A percentile compares a stretch with the other conserved stretches of the same genome.
phyloP scores from a whole-genome alignment of 2,797 vertebrate genomes.

The Sarcophilus harrisii region DNA sequence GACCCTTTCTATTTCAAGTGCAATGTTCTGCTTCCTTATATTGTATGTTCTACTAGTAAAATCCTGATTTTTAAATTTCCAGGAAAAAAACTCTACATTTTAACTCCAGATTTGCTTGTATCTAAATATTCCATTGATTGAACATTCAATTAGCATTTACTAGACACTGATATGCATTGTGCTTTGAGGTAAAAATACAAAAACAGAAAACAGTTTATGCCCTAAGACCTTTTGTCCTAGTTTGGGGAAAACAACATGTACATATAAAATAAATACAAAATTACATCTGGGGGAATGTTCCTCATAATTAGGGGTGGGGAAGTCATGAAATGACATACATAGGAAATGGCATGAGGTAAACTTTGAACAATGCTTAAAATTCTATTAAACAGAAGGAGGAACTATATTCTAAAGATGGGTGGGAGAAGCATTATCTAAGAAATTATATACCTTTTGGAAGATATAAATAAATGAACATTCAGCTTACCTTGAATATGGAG shows the following conservation, averaged over 20 bases:
- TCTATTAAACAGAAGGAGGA: not conserved
- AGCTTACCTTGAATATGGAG: not conserved
- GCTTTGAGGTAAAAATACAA: not conserved
- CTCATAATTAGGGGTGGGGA: not conserved
- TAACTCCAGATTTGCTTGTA: not conserved
- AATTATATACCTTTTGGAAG: not conserved
- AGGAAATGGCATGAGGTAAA: not conserved
- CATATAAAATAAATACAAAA: not conserved
- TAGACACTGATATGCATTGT: not conserved
- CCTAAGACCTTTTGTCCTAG: not conserved
- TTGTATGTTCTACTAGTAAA: constrained; percentile 14
- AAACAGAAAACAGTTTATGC: not conserved
- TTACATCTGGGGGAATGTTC: not conserved
- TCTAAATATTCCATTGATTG: not conserved
- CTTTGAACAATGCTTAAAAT: not conserved
- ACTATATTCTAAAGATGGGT: not conserved
- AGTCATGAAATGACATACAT: not conserved
- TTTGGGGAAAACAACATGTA: not conserved
- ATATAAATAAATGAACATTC: not conserved
- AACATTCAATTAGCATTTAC: not conserved
- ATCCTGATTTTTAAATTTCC: constrained; percentile 18
- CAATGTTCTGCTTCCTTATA: not conserved
- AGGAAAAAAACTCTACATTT: not conserved
- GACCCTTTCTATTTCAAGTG: not conserved
- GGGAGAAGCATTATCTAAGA: not conserved